These are phyloP conservation scores for Pygocentrus nattereri DNA, from an alignment of 2,797 vertebrate genomes.

Conservation along the genomic window DNA sequence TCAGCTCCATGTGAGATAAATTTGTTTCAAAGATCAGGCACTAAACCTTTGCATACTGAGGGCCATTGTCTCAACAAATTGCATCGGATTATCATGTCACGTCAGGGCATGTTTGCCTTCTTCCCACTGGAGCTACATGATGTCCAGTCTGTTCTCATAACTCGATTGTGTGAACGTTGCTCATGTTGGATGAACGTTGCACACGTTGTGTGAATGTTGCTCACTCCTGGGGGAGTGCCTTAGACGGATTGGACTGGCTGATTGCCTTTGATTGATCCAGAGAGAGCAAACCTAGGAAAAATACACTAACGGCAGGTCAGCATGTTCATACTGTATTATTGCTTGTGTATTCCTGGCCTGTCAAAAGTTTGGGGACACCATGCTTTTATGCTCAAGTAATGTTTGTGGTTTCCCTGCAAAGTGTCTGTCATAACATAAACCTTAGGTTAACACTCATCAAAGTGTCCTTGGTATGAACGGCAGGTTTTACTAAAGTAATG, in stretches of 20 bases:
- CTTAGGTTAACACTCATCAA: too few species aligned
- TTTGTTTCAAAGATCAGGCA: conserved; percentile 36
- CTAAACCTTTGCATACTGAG: conserved; percentile 27
- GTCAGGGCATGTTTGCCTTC: not conserved
- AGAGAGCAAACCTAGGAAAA: not conserved
- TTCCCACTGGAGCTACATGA: not conserved
- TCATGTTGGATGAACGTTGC: not conserved
- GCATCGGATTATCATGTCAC: not conserved
- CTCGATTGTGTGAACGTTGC: not conserved
- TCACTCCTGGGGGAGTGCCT: not conserved
- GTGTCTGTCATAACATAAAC: too few species aligned
- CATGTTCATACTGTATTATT: too few species aligned
- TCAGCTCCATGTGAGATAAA: conserved; percentile 30
- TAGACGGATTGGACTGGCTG: not conserved
- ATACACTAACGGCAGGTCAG: not conserved
- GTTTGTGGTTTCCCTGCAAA: too few species aligned
- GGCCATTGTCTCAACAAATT: not conserved
- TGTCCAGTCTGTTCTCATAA: not conserved
- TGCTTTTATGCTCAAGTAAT: too few species aligned
- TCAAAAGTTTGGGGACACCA: too few species aligned
- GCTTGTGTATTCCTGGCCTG: too few species aligned
- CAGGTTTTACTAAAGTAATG: too few species aligned
- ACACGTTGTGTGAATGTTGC: not conserved
- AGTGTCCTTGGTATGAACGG: too few species aligned
- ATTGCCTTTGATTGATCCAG: not conserved